These are phyloP conservation scores for Rhopalosiphum nymphaeae DNA, from an alignment of 2,888 invertebrate species.

Conservation along the genomic window DNA sequence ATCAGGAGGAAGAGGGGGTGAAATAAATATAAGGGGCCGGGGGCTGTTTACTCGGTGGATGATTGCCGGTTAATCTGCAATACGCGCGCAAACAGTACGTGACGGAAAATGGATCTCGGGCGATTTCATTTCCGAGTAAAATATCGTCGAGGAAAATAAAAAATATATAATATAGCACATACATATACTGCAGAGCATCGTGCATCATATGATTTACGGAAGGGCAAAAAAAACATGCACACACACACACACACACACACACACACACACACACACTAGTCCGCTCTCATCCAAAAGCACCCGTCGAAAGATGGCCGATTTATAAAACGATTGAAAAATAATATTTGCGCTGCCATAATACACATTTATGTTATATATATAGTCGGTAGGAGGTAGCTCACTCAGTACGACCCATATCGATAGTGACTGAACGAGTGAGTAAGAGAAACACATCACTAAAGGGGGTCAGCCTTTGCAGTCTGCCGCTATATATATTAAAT, in stretches of 20 bases:
- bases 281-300: not conserved
- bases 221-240: not conserved
- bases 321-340: slow-evolving; percentile 65
- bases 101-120: slow-evolving; percentile 58
- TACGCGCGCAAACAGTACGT: slow-evolving; percentile 57
- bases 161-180: not conserved
- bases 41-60: slow-evolving; percentile 54
- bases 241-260: not conserved
- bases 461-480: slow-evolving; percentile 2
- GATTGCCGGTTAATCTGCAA: slow-evolving; percentile 64
- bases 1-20: not conserved
- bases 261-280: not conserved
- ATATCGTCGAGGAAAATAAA: slow-evolving; percentile 8
- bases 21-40: slow-evolving; percentile 20
- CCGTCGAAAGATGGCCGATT: slow-evolving; percentile 60
- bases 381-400: not conserved
- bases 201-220: not conserved
- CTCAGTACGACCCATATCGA: not conserved
- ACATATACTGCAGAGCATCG: too few species aligned
- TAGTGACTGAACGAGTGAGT: not conserved
- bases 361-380: not conserved
- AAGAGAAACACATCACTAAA: not conserved
- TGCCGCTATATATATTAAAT: not conserved
- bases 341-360: slow-evolving; percentile 59
- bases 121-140: slow-evolving; percentile 63